phyloP scores from a whole-genome alignment of 2,113 vertebrate genomes.

The Daphoenositta chrysoptera region DNA sequence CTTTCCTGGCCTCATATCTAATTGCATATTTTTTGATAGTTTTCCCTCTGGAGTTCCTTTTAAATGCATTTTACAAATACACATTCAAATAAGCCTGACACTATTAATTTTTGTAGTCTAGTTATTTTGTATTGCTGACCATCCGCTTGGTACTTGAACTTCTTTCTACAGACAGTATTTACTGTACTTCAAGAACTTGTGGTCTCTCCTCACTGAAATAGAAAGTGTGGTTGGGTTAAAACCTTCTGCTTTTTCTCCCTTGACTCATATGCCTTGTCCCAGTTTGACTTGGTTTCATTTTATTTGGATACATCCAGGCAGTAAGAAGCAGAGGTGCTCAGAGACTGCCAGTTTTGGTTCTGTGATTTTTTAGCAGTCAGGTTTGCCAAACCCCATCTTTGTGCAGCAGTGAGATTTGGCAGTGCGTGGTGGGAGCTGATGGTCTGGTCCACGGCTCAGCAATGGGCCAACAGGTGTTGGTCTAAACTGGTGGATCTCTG shows the following conservation, averaged over 20 bases:
- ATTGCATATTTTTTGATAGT: neutral
- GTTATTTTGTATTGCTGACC: neutral
- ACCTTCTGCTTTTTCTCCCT: neutral
- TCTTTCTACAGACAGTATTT: neutral
- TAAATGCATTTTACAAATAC: neutral
- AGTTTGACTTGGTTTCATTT: neutral
- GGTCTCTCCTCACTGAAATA: neutral
- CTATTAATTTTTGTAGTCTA: neutral
- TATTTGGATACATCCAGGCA: neutral
- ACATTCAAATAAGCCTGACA: neutral
- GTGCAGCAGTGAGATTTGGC: neutral
- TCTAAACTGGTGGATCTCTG: neutral
- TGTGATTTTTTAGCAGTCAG: neutral
- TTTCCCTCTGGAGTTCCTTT: conserved; percentile 1
- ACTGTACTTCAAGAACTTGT: neutral
- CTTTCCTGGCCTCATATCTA: neutral
- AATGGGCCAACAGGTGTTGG: accelerated
- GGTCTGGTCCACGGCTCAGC: neutral
- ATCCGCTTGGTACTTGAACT: neutral
- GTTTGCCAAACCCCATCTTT: neutral
- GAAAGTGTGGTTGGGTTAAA: neutral
- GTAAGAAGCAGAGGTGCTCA: neutral
- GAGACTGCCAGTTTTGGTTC: neutral
- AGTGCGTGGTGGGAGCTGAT: neutral
- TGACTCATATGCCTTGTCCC: neutral